These are phyloP conservation scores for Elachura formosa DNA, from an alignment of 2,113 vertebrate genomes.

Conservation along the genomic window DNA sequence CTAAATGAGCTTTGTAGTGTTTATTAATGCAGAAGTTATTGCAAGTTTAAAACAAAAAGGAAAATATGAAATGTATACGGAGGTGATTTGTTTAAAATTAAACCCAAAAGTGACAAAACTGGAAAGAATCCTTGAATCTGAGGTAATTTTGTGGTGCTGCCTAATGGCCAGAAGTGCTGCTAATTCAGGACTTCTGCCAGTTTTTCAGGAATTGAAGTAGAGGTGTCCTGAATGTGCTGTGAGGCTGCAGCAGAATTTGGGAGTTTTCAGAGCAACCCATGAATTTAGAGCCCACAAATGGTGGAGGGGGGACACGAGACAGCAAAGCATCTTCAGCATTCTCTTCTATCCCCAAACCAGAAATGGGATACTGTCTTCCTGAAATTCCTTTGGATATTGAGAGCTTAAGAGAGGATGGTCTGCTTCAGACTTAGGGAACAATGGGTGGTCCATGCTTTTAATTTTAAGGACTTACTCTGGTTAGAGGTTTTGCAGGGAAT, in stretches of 20 bases:
- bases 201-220: neutral
- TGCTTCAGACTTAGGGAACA: neutral
- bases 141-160: neutral
- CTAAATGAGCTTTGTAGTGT: neutral
- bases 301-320: rapidly evolving
- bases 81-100: neutral
- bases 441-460: neutral
- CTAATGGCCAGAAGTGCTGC: neutral
- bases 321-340: neutral
- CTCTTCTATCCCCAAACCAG: rapidly evolving
- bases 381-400: neutral
- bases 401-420: neutral
- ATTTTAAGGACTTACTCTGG: neutral
- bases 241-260: neutral
- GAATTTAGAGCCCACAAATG: neutral
- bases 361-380: neutral
- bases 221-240: neutral
- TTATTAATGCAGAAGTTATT: neutral
- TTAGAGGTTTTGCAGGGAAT: neutral
- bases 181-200: neutral
- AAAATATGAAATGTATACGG: rapidly evolving
- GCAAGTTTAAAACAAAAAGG: neutral
- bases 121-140: neutral
- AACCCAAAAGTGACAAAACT: neutral
- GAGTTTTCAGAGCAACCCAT: neutral